Base-by-base conservation (phyloP, 2,888 invertebrate genomes). In the Tipula vernalis region DNA sequence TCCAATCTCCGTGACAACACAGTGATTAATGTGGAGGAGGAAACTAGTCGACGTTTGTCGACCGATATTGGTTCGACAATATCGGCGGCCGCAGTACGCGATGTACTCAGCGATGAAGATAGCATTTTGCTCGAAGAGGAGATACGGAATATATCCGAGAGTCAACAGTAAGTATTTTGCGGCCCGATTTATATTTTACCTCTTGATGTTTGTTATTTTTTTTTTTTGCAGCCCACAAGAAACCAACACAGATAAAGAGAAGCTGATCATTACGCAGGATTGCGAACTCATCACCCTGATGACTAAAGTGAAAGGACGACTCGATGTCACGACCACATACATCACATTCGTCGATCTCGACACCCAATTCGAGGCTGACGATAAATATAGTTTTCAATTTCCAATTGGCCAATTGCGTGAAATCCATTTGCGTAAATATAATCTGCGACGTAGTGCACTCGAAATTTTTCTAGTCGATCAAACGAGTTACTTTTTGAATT, bases 391-490 rank as follows among this genome's bases (percentile, higher is more conserved):
- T 88, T 92, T 93, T 89, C 90, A 91, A 42, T 93, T 93, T 91
- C 91, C 93, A 0, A 90, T 94, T 36, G 91, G 92, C 18, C 93
- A 93, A 89, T 91, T 95, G 86, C 90, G 94, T 36, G 94, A 95
- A 89, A 93, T 94, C n/a, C 94, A 94, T 90, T 91, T 94, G 87
- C 90, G 94, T 39, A 92, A 94, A 87, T 94, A 94, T 90, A 95
- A 94, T 90, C 90, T 95, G 13, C 90, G 94, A 10, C 90, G 94
- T 87, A 94, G 93, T 89, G 94, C 94, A n/a, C 90, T 94, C 87
- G 94, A 94, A 90, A 92, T 94, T 89, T 94, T 94, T 90, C 90
- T 95, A 10, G 91, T 94, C 28, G 94, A 95, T 90, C 94, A 94
- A 89, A 94, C 94, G 0, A 94, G 94, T 89, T 94, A 94, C 89